A percentile compares a stretch with the other conserved stretches of the same genome.
These are phyloP conservation scores for Ochlodes sylvanus DNA, from an alignment of 2,888 invertebrate species.

Conservation along the genomic window DNA sequence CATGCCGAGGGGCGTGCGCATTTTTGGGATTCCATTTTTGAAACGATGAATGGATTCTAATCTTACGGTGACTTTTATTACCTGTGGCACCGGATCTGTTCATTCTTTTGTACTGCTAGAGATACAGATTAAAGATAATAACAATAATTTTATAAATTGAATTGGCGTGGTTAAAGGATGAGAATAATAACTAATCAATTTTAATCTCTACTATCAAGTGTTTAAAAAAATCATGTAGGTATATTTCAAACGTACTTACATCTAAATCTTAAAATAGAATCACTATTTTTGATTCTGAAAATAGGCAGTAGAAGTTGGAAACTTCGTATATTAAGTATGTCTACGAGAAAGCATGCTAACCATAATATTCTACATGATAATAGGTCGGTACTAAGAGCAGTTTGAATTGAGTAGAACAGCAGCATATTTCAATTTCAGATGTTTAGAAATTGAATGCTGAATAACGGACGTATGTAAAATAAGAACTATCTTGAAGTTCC, in stretches of 20 bases:
- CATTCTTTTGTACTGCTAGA: slow-evolving; percentile 12
- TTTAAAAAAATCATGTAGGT: too few relatives aligned
- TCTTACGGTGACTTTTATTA: slow-evolving; percentile 9
- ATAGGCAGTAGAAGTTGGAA: too few relatives aligned
- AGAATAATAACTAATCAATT: background rate
- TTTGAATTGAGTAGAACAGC: slow-evolving; percentile 24
- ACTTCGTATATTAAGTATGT: too few relatives aligned
- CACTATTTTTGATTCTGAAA: too few relatives aligned
- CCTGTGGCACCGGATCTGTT: slow-evolving; percentile 7
- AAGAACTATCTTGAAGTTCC: too few relatives aligned
- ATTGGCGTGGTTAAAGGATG: background rate
- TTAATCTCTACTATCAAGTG: too few relatives aligned
- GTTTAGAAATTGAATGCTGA: too few relatives aligned
- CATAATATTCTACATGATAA: slow-evolving; percentile 4
- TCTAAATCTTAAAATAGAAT: too few relatives aligned
- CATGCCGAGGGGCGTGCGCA: slow-evolving; percentile 28
- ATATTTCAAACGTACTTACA: too few relatives aligned
- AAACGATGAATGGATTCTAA: slow-evolving; percentile 28
- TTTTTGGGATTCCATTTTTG: slow-evolving; percentile 33
- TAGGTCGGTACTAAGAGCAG: background rate
- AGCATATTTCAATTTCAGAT: slow-evolving; percentile 21
- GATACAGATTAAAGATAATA: background rate
- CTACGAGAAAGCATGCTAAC: slow-evolving; percentile 20
- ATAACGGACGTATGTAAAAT: too few relatives aligned
- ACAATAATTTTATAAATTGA: background rate